Evolutionary conservation across 2,113 vertebrate species (phyloP).

Genomic region (Eulemur rufifrons): DNA sequence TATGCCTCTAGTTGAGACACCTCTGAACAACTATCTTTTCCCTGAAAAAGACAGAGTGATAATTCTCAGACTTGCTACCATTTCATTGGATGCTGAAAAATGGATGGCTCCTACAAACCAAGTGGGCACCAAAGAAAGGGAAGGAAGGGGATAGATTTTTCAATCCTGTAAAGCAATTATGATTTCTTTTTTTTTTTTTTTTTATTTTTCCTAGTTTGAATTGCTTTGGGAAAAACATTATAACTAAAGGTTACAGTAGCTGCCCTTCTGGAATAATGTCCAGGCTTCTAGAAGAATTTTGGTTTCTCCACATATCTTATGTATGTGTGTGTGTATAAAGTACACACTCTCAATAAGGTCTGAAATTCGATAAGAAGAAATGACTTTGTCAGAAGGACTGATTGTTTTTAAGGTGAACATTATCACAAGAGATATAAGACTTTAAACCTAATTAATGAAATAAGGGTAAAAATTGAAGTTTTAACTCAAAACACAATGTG

Average conservation of each 20-base stretch:
- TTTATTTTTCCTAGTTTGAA: background rate
- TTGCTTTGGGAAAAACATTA: background rate
- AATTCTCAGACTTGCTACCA: background rate
- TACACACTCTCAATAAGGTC: background rate
- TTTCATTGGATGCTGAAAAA: background rate
- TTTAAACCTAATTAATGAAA: background rate
- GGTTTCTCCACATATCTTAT: background rate
- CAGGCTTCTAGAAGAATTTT: background rate
- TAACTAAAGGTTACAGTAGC: background rate
- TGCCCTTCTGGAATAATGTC: background rate
- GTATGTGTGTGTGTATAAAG: background rate
- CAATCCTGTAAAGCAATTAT: background rate
- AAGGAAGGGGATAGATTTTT: background rate
- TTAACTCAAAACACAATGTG: background rate
- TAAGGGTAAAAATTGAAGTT: background rate
- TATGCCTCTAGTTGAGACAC: background rate
- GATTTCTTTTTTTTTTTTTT: background rate
- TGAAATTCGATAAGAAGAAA: background rate
- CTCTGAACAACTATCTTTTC: background rate
- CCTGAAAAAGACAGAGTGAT: background rate
- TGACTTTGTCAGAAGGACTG: background rate
- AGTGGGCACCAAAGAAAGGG: background rate
- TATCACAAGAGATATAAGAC: background rate
- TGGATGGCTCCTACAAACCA: background rate
- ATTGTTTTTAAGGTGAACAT: background rate